Percentiles rank a stretch among this genome's conserved stretches.
phyloP scores from a whole-genome alignment of 2,797 vertebrate genomes.

The Falco concolor region DNA sequence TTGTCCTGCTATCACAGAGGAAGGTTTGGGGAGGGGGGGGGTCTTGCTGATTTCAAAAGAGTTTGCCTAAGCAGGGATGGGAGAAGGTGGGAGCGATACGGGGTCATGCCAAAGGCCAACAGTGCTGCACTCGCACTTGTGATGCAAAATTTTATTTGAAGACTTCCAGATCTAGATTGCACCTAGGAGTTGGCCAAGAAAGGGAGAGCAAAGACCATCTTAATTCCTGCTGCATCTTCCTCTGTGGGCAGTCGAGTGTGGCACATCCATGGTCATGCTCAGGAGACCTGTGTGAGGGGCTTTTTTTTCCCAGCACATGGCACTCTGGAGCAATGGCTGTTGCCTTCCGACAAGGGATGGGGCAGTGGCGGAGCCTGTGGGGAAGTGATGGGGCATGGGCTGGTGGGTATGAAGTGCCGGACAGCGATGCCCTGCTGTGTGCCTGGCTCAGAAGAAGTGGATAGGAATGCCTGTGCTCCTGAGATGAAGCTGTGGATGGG shows the following conservation, averaged over 20 bases:
- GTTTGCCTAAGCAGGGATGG: not conserved
- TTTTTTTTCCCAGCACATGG: not conserved
- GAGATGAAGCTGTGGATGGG: not conserved
- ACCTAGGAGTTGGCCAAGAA: not conserved
- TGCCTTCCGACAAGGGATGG: not conserved
- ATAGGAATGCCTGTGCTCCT: not conserved
- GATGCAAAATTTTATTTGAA: not conserved
- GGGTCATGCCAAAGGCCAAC: not conserved
- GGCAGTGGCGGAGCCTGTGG: not conserved
- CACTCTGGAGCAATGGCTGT: not conserved
- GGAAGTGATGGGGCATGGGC: not conserved
- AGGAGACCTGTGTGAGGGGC: not conserved
- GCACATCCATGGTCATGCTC: not conserved
- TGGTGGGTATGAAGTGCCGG: not conserved
- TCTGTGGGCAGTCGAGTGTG: not conserved
- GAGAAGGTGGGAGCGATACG: fast-evolving
- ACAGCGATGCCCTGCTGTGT: fast-evolving
- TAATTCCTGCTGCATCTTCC: not conserved
- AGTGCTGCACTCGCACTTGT: not conserved
- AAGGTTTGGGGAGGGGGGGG: too few relatives aligned
- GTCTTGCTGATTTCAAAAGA: not conserved
- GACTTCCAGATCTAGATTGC: not conserved
- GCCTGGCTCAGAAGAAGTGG: not conserved
- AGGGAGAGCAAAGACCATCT: not conserved
- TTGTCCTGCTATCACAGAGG: not conserved